These are phyloP conservation scores for Ovibos moschatus DNA, from an alignment of 2,113 vertebrate genomes.

Conservation along the genomic window DNA sequence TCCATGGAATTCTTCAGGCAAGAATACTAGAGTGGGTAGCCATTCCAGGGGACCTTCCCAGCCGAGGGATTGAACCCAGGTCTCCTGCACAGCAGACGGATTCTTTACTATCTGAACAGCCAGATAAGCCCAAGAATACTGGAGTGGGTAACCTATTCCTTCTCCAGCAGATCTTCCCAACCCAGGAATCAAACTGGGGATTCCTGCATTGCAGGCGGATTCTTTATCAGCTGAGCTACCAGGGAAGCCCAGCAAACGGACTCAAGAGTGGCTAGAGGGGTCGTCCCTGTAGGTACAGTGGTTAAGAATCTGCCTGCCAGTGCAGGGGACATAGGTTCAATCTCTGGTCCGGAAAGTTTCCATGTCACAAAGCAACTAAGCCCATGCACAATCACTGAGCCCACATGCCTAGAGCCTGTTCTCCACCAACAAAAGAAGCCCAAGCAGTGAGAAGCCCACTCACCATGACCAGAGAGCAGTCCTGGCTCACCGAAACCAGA, in stretches of 20 bases:
- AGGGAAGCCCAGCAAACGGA: neutral
- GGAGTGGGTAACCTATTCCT: neutral
- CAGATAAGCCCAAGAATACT: neutral
- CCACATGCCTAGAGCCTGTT: neutral
- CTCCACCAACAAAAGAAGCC: neutral
- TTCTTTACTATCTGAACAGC: neutral
- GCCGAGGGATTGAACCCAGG: neutral
- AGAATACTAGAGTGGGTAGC: neutral
- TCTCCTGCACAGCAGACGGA: neutral
- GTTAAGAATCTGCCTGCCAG: neutral
- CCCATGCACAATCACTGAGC: neutral
- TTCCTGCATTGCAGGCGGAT: neutral
- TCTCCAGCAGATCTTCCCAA: neutral
- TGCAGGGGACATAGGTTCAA: neutral
- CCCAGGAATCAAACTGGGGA: neutral
- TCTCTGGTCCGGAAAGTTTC: neutral
- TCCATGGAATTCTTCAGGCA: neutral
- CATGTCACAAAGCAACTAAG: neutral
- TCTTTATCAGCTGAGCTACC: neutral
- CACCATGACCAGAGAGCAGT: neutral
- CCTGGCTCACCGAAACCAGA: neutral
- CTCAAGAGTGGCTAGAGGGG: neutral
- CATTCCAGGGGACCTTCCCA: neutral
- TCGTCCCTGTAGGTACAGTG: neutral
- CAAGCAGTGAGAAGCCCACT: neutral